phyloP scores from a whole-genome alignment of 2,113 vertebrate species.

The Thunnus thynnus region DNA sequence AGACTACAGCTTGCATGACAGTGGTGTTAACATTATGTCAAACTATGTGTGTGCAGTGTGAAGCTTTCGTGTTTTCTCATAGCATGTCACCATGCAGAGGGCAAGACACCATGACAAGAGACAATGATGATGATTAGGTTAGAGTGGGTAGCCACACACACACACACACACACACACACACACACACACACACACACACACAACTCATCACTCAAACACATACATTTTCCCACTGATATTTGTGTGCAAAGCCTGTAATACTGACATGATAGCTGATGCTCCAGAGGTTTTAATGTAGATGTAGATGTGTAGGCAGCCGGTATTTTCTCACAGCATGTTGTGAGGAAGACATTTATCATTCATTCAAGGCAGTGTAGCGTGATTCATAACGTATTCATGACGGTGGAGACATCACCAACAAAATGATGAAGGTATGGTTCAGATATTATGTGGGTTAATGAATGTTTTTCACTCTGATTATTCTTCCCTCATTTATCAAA shows the following conservation, averaged over 20 bases:
- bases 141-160: neutral
- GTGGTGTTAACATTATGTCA: constrained; percentile 30
- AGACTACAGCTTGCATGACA: constrained; percentile 25
- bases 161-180: neutral
- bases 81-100: neutral
- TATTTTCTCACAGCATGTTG: neutral
- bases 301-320: neutral
- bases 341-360: neutral
- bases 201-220: neutral
- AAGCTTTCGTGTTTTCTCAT: constrained; percentile 22
- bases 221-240: neutral
- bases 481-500: neutral
- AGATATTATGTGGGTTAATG: neutral
- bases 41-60: neutral
- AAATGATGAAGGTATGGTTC: neutral
- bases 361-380: neutral
- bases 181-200: neutral
- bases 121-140: constrained; percentile 23
- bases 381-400: neutral
- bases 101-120: constrained; percentile 2
- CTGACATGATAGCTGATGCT: neutral
- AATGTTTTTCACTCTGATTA: neutral
- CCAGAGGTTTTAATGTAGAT: constrained; percentile 14
- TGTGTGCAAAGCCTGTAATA: neutral
- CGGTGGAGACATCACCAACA: neutral